phyloP scores from a whole-genome alignment of 2,113 vertebrate genomes.

The Cepphus grylle region DNA sequence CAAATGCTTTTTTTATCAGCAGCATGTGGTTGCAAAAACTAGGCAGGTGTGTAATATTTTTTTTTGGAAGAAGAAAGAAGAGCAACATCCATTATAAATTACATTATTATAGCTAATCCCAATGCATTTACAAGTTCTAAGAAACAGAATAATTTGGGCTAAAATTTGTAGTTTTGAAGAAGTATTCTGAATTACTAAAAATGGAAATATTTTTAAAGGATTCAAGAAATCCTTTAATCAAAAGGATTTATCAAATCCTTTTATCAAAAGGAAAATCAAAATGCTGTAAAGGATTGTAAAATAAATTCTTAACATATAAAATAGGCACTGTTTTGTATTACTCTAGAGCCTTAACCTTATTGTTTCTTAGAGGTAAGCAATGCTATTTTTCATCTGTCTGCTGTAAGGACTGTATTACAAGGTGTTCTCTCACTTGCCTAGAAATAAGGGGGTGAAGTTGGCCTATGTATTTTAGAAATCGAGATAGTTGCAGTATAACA shows the following conservation, averaged over 20 bases:
- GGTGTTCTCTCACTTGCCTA: neutral
- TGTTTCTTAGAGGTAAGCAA: neutral
- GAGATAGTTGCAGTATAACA: neutral
- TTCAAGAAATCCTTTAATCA: neutral
- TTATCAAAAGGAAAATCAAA: neutral
- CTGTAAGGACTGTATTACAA: neutral
- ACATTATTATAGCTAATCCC: neutral
- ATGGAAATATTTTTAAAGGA: neutral
- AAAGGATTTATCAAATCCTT: too few species aligned
- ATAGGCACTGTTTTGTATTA: neutral
- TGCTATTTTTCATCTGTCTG: neutral
- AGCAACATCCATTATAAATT: neutral
- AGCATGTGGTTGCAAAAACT: neutral
- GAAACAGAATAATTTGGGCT: neutral
- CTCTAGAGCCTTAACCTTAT: neutral
- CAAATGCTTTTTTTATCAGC: neutral
- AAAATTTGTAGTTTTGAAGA: neutral
- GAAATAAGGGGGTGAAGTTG: neutral
- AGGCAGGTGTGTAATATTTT: neutral
- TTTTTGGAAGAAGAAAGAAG: neutral
- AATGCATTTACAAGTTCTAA: neutral
- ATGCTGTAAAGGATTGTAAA: neutral
- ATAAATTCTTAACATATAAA: neutral
- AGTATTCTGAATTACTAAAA: neutral
- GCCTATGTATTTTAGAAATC: neutral